Conservation (phyloP, 2,888 invertebrate genomes). For the Eretmocerus hayati region DNA sequence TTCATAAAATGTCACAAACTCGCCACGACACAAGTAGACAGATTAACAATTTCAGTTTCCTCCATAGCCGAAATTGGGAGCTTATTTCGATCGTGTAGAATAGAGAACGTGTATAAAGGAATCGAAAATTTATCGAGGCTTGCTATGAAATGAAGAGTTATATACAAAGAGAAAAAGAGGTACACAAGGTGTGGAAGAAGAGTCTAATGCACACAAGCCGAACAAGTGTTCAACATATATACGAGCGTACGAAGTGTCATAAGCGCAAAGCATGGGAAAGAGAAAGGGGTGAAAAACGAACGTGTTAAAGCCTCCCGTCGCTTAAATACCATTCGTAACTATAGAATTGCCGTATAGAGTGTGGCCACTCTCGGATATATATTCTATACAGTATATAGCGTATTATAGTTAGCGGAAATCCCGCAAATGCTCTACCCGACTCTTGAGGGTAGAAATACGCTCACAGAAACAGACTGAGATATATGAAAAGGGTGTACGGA, state of each 20-base stretch:
- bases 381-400: not conserved
- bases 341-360: constrained; percentile 11
- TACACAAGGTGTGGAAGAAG: not conserved
- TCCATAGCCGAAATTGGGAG: too few species aligned
- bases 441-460: not conserved
- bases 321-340: constrained; percentile 14
- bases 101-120: too few species aligned
- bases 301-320: constrained; percentile 3
- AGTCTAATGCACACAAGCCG: constrained; percentile 2
- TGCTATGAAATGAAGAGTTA: too few species aligned
- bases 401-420: constrained; percentile 19
- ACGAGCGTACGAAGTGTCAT: constrained; percentile 11
- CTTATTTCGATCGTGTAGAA: too few species aligned
- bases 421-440: constrained; percentile 7
- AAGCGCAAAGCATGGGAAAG: too few species aligned
- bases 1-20: too few species aligned
- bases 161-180: not conserved
- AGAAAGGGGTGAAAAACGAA: not conserved
- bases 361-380: too few species aligned
- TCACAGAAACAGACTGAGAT: too few species aligned
- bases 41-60: too few species aligned
- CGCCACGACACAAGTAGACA: too few species aligned
- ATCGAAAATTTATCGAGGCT: too few species aligned
- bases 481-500: too few species aligned
- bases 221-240: constrained; percentile 9